Evolutionary conservation across 2,888 invertebrate species (phyloP).

Genomic region (Diloba caeruleocephala): DNA sequence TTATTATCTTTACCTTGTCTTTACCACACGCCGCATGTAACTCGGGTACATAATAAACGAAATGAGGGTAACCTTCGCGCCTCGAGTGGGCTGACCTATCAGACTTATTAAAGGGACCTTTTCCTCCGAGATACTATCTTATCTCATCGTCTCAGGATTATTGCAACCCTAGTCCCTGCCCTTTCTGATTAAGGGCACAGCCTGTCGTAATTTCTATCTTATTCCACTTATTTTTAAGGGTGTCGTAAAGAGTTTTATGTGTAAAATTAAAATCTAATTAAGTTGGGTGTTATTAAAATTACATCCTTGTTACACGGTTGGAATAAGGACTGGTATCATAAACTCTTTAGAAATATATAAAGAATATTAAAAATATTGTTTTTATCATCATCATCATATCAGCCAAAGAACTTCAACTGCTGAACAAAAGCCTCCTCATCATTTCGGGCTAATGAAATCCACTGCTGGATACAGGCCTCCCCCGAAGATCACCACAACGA

Average conservation of each 20-base stretch:
- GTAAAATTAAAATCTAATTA: conserved; percentile 53
- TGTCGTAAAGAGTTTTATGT: conserved; percentile 52
- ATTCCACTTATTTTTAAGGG: conserved; percentile 51
- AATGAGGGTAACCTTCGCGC: conserved; percentile 57
- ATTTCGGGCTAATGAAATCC: too few relatives aligned
- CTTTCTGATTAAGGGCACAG: conserved; percentile 57
- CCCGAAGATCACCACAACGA: too few relatives aligned
- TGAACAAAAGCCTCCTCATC: too few relatives aligned
- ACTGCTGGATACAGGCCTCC: too few relatives aligned
- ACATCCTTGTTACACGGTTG: conserved; percentile 4
- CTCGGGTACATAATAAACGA: conserved; percentile 53
- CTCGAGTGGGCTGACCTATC: conserved; percentile 59
- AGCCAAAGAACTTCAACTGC: too few relatives aligned
- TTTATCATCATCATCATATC: too few relatives aligned
- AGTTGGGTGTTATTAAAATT: conserved; percentile 31
- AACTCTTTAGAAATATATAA: too few relatives aligned
- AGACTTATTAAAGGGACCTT: conserved; percentile 65
- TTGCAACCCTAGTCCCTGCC: conserved; percentile 48
- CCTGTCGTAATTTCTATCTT: conserved; percentile 56
- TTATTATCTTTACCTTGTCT: conserved; percentile 43
- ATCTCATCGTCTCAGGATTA: conserved; percentile 59
- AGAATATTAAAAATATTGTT: too few relatives aligned
- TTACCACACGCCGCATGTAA: conserved; percentile 45
- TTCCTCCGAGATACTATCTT: conserved; percentile 55
- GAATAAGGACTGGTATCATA: conserved; percentile 6